Conservation (phyloP, 1,140 invertebrate species). For the Orussus abietinus region DNA sequence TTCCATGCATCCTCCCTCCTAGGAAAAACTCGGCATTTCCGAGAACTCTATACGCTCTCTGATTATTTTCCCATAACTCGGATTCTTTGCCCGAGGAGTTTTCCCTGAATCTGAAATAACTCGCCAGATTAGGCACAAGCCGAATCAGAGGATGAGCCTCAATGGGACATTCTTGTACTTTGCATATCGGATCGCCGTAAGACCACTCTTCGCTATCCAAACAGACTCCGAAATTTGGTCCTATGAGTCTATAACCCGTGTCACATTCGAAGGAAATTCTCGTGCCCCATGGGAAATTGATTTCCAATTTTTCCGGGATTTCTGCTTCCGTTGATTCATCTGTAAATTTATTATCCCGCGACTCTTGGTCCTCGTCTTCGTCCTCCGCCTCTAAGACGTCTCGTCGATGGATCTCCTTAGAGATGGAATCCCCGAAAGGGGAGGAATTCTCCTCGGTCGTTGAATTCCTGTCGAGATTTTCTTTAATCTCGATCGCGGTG, state of each 20-base stretch:
- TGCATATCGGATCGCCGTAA: conserved; percentile 15
- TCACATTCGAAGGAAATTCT: conserved; percentile 26
- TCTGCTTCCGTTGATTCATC: no score
- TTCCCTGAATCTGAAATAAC: conserved; percentile 13
- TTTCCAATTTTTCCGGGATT: no score
- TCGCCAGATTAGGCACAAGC: background rate
- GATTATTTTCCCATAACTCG: conserved; percentile 1
- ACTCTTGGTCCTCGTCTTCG: no score
- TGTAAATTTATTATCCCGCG: no score
- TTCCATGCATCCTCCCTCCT: conserved; percentile 23
- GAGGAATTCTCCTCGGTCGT: conserved; percentile 10
- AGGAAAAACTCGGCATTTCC: conserved; percentile 16
- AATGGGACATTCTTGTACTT: conserved; percentile 19
- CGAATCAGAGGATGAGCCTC: conserved; percentile 21
- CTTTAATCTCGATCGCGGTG: background rate
- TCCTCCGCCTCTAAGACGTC: no score
- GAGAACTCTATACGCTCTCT: background rate
- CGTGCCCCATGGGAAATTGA: conserved; percentile 18
- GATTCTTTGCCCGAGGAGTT: background rate
- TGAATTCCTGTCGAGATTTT: background rate
- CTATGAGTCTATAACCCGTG: conserved; percentile 20
- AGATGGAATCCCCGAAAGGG: no score
- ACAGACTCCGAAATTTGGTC: conserved; percentile 19
- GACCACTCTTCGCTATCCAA: conserved; percentile 29
- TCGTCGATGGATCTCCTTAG: no score